Base-by-base conservation (phyloP, 2,797 vertebrate species). In the Eupleurogrammus muticus region DNA sequence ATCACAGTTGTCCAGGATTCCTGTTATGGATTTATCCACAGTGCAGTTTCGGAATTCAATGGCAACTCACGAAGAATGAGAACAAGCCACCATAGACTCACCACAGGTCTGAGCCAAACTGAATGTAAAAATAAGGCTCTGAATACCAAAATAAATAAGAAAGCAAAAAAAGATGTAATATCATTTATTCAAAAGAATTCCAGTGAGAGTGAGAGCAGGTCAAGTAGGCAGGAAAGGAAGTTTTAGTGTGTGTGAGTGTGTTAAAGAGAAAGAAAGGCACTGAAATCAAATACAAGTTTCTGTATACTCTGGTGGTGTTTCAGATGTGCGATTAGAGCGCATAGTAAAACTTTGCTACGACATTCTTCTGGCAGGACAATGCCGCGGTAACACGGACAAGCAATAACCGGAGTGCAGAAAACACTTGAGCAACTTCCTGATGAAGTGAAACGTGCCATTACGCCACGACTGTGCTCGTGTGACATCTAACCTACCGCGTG, bases 221-320 rank as follows among this genome's bases (percentile, higher is more conserved):
- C 1, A 0, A 62, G 58, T 9, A 4, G 28, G 23, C 40, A 57
- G 34, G 14, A 17, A 59, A n/a, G 12, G 14, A n/a, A n/a, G n/a
- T n/a, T n/a, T n/a, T n/a, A n/a, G 52, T 68, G 59, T 72, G 24
- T 68, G 35, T 56, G 16, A 69, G 36, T 58, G 57, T 36, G 34
- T 13, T 38, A 42, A 14, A 44, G 58, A 36, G 28, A 7, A 28
- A 6, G 32, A 28, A 16, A 7, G 32, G 13, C 6, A 19, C 21
- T 28, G 47, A 55, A 34, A 32, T 76, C 17, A 75, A 80, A 59
- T 23, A 67, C 20, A 49, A 2, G 42, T 58, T 54, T 65, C 14
- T 28, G 3, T 28, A 6, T 54, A 23, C 70, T 20, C 14, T 5
- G 20, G 13, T 35, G 34, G 4, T 54, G 19, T 51, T 36, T 53